Base-by-base conservation (phyloP, 2,888 invertebrate species). In the Trachelus iudaicus region DNA sequence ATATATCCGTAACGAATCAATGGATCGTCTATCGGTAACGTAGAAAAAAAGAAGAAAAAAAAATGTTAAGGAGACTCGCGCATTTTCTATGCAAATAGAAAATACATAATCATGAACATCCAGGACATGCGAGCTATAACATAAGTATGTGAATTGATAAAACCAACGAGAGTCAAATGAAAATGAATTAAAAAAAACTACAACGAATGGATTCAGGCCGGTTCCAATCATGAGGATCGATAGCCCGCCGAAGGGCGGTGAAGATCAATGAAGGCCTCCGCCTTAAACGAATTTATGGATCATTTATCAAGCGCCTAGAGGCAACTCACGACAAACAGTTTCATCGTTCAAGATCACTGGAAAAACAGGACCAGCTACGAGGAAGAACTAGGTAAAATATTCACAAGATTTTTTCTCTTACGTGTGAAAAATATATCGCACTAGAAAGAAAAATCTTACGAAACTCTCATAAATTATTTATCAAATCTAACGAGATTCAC, bases 261-360 rank as follows among this genome's bases (percentile, higher is more conserved):
- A 34, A 71, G 71, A 71, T 71, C 71, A 31, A 71, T 56, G 56
- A 71, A 71, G 71, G 31, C 34, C 71, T 31, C 34, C 71, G 33
- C 34, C 33, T 71, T 71, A 31, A 71, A 71, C 71, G 31, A 71
- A 71, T 71, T 31, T 71, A 71, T 71, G 71, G 71, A 34, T 71
- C 71, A 71, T 71, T 71, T 71, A 71, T 71, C 71, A 71, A 23
- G 33, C 13, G 71, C 71, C 71, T 23, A 56, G 23, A 56, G 56
- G 56, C 56, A 23, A 56, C 56, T 56, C 56, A 23, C 56, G 56
- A 56, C 23, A 56, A 56, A 56, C 23, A 56, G 56, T 56, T 56
- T 23, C 56, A 56, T 56, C 56, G 23, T 23, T 56, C 23, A 56
- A 56, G 23, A 56, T 23, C 56, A 23, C 56, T 56, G 23, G 6